phyloP scores from a whole-genome alignment of 2,888 invertebrate genomes.

The Nephrotoma guestfalica region DNA sequence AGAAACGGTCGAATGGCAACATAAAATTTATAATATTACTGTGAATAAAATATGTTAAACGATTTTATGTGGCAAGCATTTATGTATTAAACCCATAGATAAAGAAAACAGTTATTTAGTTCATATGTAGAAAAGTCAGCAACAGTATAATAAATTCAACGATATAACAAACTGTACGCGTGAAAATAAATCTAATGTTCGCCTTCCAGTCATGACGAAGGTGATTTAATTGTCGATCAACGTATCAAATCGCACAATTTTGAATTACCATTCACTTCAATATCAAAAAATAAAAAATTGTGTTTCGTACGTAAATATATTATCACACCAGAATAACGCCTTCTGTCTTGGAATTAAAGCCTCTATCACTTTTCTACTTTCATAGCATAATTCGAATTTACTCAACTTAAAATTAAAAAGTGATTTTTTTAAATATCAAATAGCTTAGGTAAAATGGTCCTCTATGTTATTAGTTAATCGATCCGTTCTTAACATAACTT shows the following conservation, averaged over 20 bases:
- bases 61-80: background rate
- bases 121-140: background rate
- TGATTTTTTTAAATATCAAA: no score
- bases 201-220: background rate
- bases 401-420: no score
- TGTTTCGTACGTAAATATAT: no score
- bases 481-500: no score
- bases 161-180: background rate
- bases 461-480: no score
- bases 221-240: slow-evolving; percentile 1
- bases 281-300: background rate
- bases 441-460: no score
- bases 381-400: no score
- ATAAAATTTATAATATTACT: background rate
- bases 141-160: background rate
- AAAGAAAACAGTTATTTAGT: background rate
- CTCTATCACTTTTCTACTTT: no score
- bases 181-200: background rate
- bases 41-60: background rate
- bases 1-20: background rate
- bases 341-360: no score
- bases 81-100: background rate
- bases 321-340: no score
- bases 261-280: background rate
- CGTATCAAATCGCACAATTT: background rate